Conservation (phyloP, 2,797 vertebrate species). For the Hypotaenidia philippensis region DNA sequence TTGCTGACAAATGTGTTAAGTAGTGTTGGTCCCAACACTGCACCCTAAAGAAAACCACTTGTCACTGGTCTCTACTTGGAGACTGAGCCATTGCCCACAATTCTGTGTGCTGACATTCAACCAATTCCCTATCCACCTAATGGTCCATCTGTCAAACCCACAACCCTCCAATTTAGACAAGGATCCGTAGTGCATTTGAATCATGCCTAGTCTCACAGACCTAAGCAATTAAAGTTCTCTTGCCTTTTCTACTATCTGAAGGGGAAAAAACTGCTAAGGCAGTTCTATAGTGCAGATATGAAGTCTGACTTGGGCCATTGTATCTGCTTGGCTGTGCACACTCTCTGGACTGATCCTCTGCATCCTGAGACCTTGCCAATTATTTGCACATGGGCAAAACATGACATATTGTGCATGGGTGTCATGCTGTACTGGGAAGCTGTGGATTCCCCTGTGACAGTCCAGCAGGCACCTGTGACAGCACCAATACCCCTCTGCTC, state of each 20-base stretch:
- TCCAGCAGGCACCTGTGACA: accelerated
- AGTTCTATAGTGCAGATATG: neutral
- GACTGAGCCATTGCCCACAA: too few relatives aligned
- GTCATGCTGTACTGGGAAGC: accelerated
- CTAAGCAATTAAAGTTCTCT: neutral
- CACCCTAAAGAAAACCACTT: too few relatives aligned
- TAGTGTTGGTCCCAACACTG: too few relatives aligned
- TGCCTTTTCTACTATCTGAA: neutral
- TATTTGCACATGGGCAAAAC: neutral
- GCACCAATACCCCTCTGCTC: neutral
- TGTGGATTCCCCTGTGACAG: neutral
- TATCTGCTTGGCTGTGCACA: accelerated
- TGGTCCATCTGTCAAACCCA: too few relatives aligned
- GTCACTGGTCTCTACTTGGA: too few relatives aligned
- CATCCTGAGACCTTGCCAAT: neutral
- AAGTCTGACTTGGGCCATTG: neutral
- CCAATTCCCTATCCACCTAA: too few relatives aligned
- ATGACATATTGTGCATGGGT: accelerated
- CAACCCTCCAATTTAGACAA: too few relatives aligned
- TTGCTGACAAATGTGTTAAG: too few relatives aligned
- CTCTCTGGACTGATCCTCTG: neutral
- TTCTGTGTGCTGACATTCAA: too few relatives aligned
- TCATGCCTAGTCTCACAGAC: neutral
- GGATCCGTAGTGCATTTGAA: neutral
- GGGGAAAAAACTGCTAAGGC: neutral